Percentiles rank a stretch among this genome's conserved stretches.
Evolutionary conservation across 2,113 vertebrate species (phyloP).

Genomic region (Solea solea): DNA sequence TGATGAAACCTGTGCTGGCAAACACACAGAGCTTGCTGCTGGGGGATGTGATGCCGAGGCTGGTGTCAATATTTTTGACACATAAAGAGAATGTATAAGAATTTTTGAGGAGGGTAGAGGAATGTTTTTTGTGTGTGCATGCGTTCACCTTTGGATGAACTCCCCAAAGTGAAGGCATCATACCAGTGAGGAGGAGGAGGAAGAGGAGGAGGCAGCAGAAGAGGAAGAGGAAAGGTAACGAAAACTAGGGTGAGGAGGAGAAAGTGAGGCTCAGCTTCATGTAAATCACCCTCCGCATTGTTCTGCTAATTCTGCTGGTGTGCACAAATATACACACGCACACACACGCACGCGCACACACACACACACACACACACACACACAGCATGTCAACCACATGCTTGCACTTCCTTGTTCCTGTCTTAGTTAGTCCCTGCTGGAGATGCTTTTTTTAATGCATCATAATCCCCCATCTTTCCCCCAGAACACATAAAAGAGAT

Average conservation of each 20-base stretch:
- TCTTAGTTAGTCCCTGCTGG: slow-evolving; percentile 55
- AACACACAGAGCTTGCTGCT: slow-evolving; percentile 55
- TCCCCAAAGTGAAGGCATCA: slow-evolving; percentile 60
- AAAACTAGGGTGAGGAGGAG: slow-evolving; percentile 54
- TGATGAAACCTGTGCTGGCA: slow-evolving; percentile 70
- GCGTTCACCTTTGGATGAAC: slow-evolving; percentile 78
- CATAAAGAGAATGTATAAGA: slow-evolving; percentile 65
- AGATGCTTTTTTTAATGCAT: slow-evolving; percentile 62
- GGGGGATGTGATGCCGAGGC: slow-evolving; percentile 62
- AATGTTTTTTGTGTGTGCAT: slow-evolving; percentile 42
- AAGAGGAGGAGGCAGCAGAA: slow-evolving; percentile 41
- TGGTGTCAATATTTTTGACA: slow-evolving; percentile 72
- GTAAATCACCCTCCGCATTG: slow-evolving; percentile 65
- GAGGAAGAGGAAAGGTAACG: slow-evolving; percentile 43
- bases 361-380: slow-evolving; percentile 25
- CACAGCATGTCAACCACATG: slow-evolving; percentile 33
- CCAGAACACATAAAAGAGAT: slow-evolving; percentile 71
- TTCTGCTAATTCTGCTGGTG: slow-evolving; percentile 55
- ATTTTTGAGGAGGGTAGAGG: slow-evolving; percentile 15
- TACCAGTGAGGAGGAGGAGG: slow-evolving; percentile 41
- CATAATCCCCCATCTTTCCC: slow-evolving; percentile 65
- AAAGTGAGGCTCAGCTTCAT: slow-evolving; percentile 54
- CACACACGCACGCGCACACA: slow-evolving; percentile 26
- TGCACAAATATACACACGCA: slow-evolving; percentile 42
- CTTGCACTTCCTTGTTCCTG: slow-evolving; percentile 55